These are phyloP conservation scores for Tetragonula clypearis DNA, from an alignment of 1,140 invertebrate species.

Conservation along the genomic window DNA sequence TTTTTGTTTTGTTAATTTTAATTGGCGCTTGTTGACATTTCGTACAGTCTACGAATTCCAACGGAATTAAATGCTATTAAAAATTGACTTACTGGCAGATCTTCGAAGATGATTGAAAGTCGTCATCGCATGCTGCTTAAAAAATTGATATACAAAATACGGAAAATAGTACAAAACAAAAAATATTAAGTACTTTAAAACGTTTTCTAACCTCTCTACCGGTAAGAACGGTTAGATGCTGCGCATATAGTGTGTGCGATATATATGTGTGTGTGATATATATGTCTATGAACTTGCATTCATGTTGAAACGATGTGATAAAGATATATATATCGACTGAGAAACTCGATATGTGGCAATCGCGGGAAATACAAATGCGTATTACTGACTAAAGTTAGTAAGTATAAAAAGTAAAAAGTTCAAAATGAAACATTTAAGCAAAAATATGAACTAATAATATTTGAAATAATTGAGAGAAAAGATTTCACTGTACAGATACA, in stretches of 20 bases:
- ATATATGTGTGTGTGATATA: no score
- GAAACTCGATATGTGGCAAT: not conserved
- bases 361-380: slow-evolving; percentile 29
- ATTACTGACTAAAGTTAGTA: not conserved
- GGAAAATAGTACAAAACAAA: not conserved
- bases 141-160: not conserved
- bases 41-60: not conserved
- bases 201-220: slow-evolving; percentile 13
- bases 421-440: no score
- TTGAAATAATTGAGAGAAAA: slow-evolving; percentile 49
- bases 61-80: not conserved
- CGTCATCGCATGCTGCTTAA: slow-evolving; percentile 59
- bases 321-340: not conserved
- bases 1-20: slow-evolving; percentile 24
- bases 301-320: not conserved
- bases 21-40: not conserved
- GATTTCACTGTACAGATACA: slow-evolving; percentile 71
- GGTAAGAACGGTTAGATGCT: slow-evolving; percentile 9
- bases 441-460: not conserved
- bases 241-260: not conserved
- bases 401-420: not conserved
- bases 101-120: slow-evolving; percentile 48
- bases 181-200: not conserved
- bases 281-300: no score
- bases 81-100: slow-evolving; percentile 61